Base-by-base conservation (phyloP, 1,140 invertebrate species). In the Micrasema minimum region DNA sequence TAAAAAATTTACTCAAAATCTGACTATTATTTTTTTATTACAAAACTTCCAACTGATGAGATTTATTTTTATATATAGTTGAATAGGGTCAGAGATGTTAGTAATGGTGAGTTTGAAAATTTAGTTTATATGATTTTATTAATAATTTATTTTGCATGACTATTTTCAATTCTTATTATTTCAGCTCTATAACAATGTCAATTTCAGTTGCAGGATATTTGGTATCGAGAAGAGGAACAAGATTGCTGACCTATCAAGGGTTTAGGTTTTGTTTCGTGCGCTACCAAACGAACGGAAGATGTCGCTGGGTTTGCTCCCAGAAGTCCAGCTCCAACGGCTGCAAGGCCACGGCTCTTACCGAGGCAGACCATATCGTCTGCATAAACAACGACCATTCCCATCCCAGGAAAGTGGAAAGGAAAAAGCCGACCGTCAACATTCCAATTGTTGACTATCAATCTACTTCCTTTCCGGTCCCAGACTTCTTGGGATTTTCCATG, bases 121-220 rank as follows among this genome's bases (percentile, higher is more conserved):
- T n/a, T n/a, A n/a, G n/a, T n/a, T n/a, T n/a, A n/a, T n/a, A n/a
- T n/a, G n/a, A n/a, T n/a, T n/a, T n/a, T n/a, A n/a, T n/a, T n/a
- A n/a, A n/a, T n/a, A n/a, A n/a, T n/a, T n/a, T n/a, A n/a, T n/a
- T n/a, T n/a, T n/a, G n/a, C n/a, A n/a, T n/a, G n/a, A n/a, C n/a
- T n/a, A n/a, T n/a, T n/a, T n/a, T n/a, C n/a, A n/a, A n/a, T n/a
- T n/a, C n/a, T n/a, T n/a, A n/a, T n/a, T n/a, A n/a, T n/a, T n/a
- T n/a, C 61, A 64, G 2, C 26, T 48, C 31, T 64, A 46, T 20
- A 64, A 64, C n/a, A 1, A 14, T 46, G 26, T 16, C 14, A 37
- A 14, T 48, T 69, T 61, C 43, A 61, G 66, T 69, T 59, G 55
- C 66, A 41, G 43, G 55, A 20, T 69, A 61, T 50, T 26, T 41